Base-by-base conservation (phyloP, 2,113 vertebrate species). In the human (Homo sapiens) region DNA sequence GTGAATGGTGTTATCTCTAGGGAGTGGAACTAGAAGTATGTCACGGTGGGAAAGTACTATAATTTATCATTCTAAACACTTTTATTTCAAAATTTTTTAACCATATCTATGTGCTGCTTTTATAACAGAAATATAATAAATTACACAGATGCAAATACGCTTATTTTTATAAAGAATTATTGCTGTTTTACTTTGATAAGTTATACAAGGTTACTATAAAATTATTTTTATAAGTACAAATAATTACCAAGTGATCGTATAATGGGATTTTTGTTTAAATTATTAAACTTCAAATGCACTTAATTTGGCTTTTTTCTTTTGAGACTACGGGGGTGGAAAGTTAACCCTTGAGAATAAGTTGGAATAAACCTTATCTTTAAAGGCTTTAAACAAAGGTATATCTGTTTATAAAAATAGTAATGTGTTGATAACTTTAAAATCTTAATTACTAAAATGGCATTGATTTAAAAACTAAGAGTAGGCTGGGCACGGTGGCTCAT, bases 361-460 rank as follows among this genome's bases (percentile, higher is more conserved):
- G 38, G 32, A 66, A 59, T 59, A 94, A 91, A 86, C 45, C 52
- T 72, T 38, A 86, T 66, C 35, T 50, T 92, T 93, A 89, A 80
- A 97, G 16, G 11, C 20, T 79, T 94, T 93, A 61, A 85, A 91
- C 16, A 85, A 55, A 64, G 30, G 25, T 80, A 66, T 91, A 45
- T 50, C 57, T 89, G 25, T 40, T 57, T 96, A 61, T 81, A 97
- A 95, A 95, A 96, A 86, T 68, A 45, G 35, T 78, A 57, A 81
- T 86, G 35, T 89, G 22, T 48, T 95, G 30, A 14, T 90, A 84
- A 81, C 38, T 94, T 85, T 66, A 90, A 92, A 95, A 78, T 64
- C 11, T 88, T 79, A 87, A 75, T 81, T 75, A 76, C 64, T 45
- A 90, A 88, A 94, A 93, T 50, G 14, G 40, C 13, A 61, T 2